Evolutionary conservation across 2,888 invertebrate genomes (phyloP).

Genomic region (Leistus spinibarbis): DNA sequence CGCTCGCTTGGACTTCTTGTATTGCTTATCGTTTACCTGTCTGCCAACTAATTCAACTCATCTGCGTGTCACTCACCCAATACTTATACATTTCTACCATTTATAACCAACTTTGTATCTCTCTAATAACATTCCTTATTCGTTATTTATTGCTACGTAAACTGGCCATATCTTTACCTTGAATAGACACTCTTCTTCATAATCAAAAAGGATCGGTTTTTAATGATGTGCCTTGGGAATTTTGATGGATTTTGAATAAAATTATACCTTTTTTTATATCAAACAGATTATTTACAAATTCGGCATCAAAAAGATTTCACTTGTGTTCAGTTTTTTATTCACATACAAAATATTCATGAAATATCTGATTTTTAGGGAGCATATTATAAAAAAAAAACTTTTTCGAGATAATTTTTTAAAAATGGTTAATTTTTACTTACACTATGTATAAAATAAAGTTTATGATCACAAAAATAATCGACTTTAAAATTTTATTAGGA

Average conservation of each 20-base stretch:
- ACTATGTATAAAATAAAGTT: too few species aligned
- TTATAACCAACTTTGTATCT: background rate
- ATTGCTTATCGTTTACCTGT: slow-evolving; percentile 1
- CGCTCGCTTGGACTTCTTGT: background rate
- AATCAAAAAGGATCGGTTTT: background rate
- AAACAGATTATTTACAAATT: too few species aligned
- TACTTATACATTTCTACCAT: background rate
- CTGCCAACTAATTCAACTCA: slow-evolving; percentile 14
- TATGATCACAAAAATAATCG: too few species aligned
- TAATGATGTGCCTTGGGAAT: background rate
- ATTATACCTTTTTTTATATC: too few species aligned
- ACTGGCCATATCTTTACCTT: background rate
- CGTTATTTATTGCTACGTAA: background rate
- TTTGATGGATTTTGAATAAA: background rate
- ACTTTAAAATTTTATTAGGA: too few species aligned
- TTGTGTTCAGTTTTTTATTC: too few species aligned
- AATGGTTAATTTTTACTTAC: too few species aligned
- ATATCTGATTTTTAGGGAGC: too few species aligned
- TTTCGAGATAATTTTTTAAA: too few species aligned
- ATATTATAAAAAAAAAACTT: too few species aligned
- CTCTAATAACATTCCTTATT: background rate
- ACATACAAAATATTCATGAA: too few species aligned
- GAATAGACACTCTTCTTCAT: background rate
- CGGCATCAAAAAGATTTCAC: too few species aligned
- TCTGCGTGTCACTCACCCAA: slow-evolving; percentile 24